Base-by-base conservation (phyloP, 2,797 vertebrate genomes). In the Triplophysa yarkandensis region DNA sequence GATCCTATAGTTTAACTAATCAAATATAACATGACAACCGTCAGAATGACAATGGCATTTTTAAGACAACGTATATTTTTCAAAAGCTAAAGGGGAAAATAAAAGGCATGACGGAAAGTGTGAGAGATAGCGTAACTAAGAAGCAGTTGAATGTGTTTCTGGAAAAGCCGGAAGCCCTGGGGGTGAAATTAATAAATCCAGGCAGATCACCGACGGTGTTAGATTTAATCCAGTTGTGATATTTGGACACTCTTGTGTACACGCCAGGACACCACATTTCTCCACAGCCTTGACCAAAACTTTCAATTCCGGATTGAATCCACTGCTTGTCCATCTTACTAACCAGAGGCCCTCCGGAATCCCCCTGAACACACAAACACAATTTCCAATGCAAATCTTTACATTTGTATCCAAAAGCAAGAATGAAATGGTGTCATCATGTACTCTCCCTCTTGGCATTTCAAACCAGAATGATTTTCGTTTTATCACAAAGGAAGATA, bases 191-290 rank as follows among this genome's bases (percentile, higher is more conserved):
- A 1, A 50, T 8, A 21, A 50, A 50, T 50, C 19, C 46, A 50
- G 46, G 46, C 19, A 8, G 19, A 9, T 50, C 19, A 23, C 19
- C 4, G n/a, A 19, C 11, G 21, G 1, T 72, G 2, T 28, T 1
- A 13, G 1, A 23, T 0, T 23, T 63, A 11, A 83, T 83, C 79
- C 81, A 81, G 55, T 41, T 7, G 58, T 79, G 17, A 54, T 74
- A 79, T 54, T 77, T 32, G 4, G 81, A 81, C 64, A 83, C 69
- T 21, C 74, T 70, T 19, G 66, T 2, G 16, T 83, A 83, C 4
- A 81, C 48, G 9, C 76, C 34, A 28, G 79, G 76, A 46, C 8
- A 28, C 0, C 23, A 36, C 0, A 52, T 46, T 5, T 14, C 39
- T 28, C 41, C 81, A 19, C 79, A 80, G 11, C 19, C 55, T 5